phyloP scores from a whole-genome alignment of 2,888 invertebrate genomes.

The Bursaphelenchus okinawaensis region DNA sequence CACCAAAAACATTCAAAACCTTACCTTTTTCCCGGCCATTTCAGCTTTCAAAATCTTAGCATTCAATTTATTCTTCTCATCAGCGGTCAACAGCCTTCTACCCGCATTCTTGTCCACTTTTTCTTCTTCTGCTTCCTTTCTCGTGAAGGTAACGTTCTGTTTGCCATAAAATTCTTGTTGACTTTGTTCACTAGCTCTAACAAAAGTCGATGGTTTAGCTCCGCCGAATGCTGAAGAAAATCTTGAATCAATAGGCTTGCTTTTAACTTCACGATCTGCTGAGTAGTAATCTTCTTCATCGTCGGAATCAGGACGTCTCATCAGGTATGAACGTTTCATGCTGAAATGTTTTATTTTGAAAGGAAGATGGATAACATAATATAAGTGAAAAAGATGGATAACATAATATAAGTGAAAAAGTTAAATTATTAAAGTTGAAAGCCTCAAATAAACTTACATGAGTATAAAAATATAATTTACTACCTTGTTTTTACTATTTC shows the following conservation, averaged over 20 bases:
- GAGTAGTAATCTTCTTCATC: constrained; percentile 32
- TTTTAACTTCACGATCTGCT: constrained; percentile 28
- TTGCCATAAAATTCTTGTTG: constrained; percentile 23
- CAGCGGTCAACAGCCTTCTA: constrained; percentile 25
- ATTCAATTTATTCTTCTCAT: constrained; percentile 79
- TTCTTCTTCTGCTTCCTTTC: constrained; percentile 10
- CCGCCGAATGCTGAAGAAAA: constrained; percentile 37
- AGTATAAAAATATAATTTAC: no score
- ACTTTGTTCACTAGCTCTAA: constrained; percentile 12
- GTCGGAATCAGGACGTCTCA: constrained; percentile 39
- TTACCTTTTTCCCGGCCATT: constrained; percentile 74
- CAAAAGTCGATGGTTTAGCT: constrained; percentile 30
- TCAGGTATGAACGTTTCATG: constrained; percentile 30
- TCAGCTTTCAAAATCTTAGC: constrained; percentile 89
- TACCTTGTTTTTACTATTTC: no score
- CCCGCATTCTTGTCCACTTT: not conserved
- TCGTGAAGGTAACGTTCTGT: constrained; percentile 8
- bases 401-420: no score
- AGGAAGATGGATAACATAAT: no score
- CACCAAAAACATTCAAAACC: constrained; percentile 8
- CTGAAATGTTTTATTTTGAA: not conserved
- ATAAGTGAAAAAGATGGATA: no score
- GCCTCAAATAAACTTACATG: no score
- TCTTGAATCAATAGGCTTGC: constrained; percentile 42
- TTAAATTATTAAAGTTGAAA: no score